Percentiles rank a stretch among this genome's conserved stretches.
Evolutionary conservation across 2,113 vertebrate species (phyloP).

Genomic region (Dinomys branickii): DNA sequence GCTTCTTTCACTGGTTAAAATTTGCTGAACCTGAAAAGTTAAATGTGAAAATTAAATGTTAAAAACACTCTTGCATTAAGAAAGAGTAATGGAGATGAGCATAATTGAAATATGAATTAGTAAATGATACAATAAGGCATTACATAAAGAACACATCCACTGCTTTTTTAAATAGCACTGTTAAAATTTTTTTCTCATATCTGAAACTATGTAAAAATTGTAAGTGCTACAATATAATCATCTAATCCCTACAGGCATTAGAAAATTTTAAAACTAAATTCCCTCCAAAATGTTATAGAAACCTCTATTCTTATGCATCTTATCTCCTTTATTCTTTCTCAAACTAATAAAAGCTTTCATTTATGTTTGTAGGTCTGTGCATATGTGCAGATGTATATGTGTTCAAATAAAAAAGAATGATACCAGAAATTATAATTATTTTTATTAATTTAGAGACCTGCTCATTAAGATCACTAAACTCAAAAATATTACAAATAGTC

Average conservation of each 20-base stretch:
- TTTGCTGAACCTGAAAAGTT: slow-evolving; percentile 53
- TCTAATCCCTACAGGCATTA: neutral
- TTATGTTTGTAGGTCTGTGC: neutral
- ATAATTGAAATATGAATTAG: neutral
- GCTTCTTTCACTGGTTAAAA: neutral
- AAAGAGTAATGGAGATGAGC: neutral
- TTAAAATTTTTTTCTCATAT: slow-evolving; percentile 39
- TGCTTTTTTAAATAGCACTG: slow-evolving; percentile 7
- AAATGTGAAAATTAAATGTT: slow-evolving; percentile 66
- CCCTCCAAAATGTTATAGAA: neutral
- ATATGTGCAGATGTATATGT: neutral
- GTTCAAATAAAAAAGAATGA: neutral
- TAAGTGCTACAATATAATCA: neutral
- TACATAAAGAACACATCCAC: neutral
- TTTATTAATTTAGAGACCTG: neutral
- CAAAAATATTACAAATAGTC: neutral
- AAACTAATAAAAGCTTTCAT: neutral
- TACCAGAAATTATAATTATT: neutral
- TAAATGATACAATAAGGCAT: neutral
- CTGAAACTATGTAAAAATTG: slow-evolving; percentile 15
- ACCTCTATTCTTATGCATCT: neutral
- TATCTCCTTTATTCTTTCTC: neutral
- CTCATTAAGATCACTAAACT: neutral
- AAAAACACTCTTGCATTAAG: neutral
- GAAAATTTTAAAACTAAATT: neutral